These are phyloP conservation scores for Chiroxiphia lanceolata DNA, from an alignment of 2,797 vertebrate species.

Conservation along the genomic window DNA sequence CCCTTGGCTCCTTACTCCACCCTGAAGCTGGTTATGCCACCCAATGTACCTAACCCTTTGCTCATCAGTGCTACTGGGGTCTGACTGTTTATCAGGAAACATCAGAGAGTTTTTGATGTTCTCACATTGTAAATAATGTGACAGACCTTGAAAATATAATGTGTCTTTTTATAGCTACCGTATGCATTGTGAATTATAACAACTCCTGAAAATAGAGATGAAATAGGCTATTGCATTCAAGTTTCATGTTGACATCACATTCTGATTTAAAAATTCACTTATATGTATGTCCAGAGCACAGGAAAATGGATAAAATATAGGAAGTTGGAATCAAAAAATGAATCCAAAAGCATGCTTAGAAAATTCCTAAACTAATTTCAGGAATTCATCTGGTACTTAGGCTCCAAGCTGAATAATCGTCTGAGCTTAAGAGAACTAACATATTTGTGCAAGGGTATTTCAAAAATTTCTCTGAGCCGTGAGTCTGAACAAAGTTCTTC, in stretches of 20 bases:
- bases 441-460: not conserved
- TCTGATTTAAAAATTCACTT: not conserved
- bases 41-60: constrained; percentile 1
- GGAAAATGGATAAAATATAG: constrained; percentile 1
- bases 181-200: constrained; percentile 60
- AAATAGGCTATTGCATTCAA: constrained; percentile 44
- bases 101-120: constrained; percentile 53
- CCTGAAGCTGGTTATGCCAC: constrained; percentile 23
- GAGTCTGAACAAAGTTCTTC: constrained; percentile 5
- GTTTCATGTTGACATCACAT: not conserved
- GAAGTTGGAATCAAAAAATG: not conserved
- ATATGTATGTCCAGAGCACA: not conserved
- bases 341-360: constrained; percentile 2
- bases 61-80: not conserved
- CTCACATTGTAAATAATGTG: constrained; percentile 65
- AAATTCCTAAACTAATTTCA: constrained; percentile 43
- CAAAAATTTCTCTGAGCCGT: constrained; percentile 21
- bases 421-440: not conserved
- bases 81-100: constrained; percentile 53
- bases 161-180: constrained; percentile 67
- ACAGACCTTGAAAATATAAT: constrained; percentile 75
- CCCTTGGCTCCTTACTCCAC: constrained; percentile 45
- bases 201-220: constrained; percentile 61
- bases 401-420: not conserved
- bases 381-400: not conserved